Conservation (phyloP, 2,888 invertebrate species). For the Machimus rusticus region DNA sequence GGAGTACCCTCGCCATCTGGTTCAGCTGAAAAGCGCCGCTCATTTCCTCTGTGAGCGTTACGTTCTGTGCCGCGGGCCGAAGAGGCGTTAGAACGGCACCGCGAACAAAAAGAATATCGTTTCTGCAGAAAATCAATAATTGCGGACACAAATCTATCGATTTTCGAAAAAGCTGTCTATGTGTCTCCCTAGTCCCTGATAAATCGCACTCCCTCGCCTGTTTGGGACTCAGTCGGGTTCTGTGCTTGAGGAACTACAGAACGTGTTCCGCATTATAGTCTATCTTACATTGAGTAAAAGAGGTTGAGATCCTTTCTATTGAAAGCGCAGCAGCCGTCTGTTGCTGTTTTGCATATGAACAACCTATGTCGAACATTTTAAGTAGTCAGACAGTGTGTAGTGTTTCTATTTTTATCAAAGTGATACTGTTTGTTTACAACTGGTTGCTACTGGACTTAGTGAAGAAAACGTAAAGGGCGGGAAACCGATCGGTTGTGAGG, state of each 20-base stretch:
- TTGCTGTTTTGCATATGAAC: not conserved
- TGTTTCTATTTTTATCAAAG: not conserved
- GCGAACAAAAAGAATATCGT: slow-evolving; percentile 25
- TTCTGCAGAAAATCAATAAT: slow-evolving; percentile 45
- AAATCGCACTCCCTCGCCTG: slow-evolving; percentile 28
- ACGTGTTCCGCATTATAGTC: not conserved
- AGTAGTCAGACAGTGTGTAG: not conserved
- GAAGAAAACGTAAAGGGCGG: slow-evolving; percentile 3
- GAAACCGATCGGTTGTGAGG: not conserved
- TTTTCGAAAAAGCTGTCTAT: slow-evolving; percentile 44
- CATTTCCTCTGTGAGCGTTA: not conserved
- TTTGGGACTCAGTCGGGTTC: slow-evolving; percentile 23
- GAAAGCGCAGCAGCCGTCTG: not conserved
- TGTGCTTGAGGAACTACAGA: not conserved
- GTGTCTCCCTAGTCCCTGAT: slow-evolving; percentile 39
- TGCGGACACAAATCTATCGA: slow-evolving; percentile 45
- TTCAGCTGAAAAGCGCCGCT: not conserved
- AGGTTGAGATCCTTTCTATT: not conserved
- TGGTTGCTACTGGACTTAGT: not conserved
- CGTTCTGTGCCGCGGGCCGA: not conserved
- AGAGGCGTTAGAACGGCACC: slow-evolving; percentile 1
- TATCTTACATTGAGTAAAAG: not conserved
- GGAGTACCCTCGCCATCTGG: not conserved
- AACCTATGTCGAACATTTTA: not conserved
- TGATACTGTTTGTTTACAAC: not conserved